Base-by-base conservation (phyloP, 2,797 vertebrate species). In the Rhadinocentrus ornatus region DNA sequence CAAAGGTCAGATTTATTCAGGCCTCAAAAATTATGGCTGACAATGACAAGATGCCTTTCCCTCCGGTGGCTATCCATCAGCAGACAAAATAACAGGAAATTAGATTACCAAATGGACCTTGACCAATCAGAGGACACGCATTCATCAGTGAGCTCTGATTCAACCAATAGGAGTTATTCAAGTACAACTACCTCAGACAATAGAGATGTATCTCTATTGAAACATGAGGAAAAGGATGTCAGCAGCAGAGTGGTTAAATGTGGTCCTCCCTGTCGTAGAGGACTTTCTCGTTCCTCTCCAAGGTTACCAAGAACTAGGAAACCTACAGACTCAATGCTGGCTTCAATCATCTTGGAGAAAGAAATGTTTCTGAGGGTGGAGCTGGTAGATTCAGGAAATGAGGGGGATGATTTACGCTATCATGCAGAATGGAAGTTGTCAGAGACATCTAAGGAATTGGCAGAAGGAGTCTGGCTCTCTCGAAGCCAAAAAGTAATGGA, bases 351-450 rank as follows among this genome's bases (percentile, higher is more conserved):
- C 35, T 52, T 88, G 83, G 91, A 93, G 55, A 91, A 78, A 76
- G 91, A 93, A 53, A 88, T 68, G 62, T 91, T 91, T 68, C 73
- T 94, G 71, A 84, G 79, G 69, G 68, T 94, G n/a, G 90, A 94
- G 81, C 84, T 93, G 77, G 67, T 88, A 39, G 89, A 91, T 37
- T 81, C 66, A 1, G 83, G 85, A 1, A 62, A 88, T 24, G 87
- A 89, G 53, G 63, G 63, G 24, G 80, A 85, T n/a, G 88, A 89
- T 50, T 77, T 78, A n/a, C 74, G 82, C 37, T 93, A 91, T 76
- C 37, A 84, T 58, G 91, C 92, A 31, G 87, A 92, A 56, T 93
- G 93, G 91, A 91, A 85, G 56, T 75, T 93, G 78, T 92, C 86
- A 24, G 91, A 93, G 75, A 92, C 73, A 80, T 90, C 83, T 41